A percentile compares a stretch with the other conserved stretches of the same genome.
Evolutionary conservation across 2,888 invertebrate species (phyloP).

Genomic region (Cosmorhoe ocellata): DNA sequence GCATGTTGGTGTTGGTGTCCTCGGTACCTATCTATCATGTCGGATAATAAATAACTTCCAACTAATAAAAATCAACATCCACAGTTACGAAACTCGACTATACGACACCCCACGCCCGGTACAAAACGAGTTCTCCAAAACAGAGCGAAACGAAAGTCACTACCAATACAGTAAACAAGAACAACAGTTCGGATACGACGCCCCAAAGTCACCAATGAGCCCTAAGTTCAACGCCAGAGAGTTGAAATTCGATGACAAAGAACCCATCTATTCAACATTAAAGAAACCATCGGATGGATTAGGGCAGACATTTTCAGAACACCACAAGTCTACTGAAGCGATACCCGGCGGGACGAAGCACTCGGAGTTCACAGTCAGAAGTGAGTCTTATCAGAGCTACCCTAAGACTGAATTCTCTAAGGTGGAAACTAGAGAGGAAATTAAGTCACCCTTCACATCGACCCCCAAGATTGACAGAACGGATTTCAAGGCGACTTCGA

Average conservation of each 20-base stretch:
- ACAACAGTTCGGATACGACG: slow-evolving; percentile 63
- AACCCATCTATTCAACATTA: slow-evolving; percentile 68
- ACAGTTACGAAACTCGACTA: slow-evolving; percentile 80
- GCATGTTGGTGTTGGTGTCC: slow-evolving; percentile 31
- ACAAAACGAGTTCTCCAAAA: slow-evolving; percentile 56
- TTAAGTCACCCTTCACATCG: slow-evolving; percentile 69
- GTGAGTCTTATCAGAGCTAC: slow-evolving; percentile 69
- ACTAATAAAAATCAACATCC: slow-evolving; percentile 52
- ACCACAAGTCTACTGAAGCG: slow-evolving; percentile 69
- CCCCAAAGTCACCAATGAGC: slow-evolving; percentile 68
- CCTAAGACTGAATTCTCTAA: slow-evolving; percentile 68
- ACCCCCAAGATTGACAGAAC: slow-evolving; percentile 66
- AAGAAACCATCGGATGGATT: slow-evolving; percentile 70
- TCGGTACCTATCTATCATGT: slow-evolving; percentile 8
- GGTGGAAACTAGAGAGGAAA: slow-evolving; percentile 59
- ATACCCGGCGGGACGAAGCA: slow-evolving; percentile 74
- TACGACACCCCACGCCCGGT: slow-evolving; percentile 77
- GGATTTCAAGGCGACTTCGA: slow-evolving; percentile 49
- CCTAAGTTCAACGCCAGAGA: slow-evolving; percentile 79
- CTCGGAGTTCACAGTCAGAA: slow-evolving; percentile 66
- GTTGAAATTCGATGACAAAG: slow-evolving; percentile 72
- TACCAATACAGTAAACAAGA: slow-evolving; percentile 57
- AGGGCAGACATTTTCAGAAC: slow-evolving; percentile 70
- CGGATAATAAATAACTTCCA: slow-evolving; percentile 13
- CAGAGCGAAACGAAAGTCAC: slow-evolving; percentile 60